Percentiles rank a stretch among this genome's conserved stretches.
phyloP scores from a whole-genome alignment of 2,113 vertebrate species.

The Falcunculus frontatus region DNA sequence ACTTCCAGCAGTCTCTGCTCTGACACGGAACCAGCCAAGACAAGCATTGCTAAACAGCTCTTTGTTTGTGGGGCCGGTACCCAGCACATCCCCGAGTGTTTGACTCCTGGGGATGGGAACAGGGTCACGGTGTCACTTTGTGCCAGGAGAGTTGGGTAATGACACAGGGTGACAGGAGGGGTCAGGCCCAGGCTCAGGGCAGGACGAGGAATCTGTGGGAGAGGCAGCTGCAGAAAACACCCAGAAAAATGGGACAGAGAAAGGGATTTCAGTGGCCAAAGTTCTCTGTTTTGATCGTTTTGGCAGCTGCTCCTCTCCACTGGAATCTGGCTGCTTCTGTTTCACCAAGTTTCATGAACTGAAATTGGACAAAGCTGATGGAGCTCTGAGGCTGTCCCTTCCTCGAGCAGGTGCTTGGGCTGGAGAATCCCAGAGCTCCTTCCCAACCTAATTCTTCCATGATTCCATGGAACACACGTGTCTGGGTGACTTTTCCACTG shows the following conservation, averaged over 20 bases:
- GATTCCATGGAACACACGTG: background rate
- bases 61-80: background rate
- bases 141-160: background rate
- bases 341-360: background rate
- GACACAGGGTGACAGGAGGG: background rate
- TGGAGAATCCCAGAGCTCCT: background rate
- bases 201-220: background rate
- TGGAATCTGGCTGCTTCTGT: background rate
- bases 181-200: background rate
- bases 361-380: background rate
- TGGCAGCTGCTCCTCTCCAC: background rate
- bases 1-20: background rate
- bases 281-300: background rate
- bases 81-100: background rate
- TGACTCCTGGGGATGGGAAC: background rate
- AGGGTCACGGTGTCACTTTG: rapidly evolving
- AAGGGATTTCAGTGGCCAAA: background rate
- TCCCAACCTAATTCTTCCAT: background rate
- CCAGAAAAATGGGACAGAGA: rapidly evolving
- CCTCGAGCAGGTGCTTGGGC: background rate
- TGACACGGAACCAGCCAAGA: background rate
- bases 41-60: background rate
- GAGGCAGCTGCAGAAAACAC: background rate
- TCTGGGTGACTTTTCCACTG: background rate
- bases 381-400: background rate